Conservation (phyloP, 2,113 vertebrate species). For the Smithornis capensis region DNA sequence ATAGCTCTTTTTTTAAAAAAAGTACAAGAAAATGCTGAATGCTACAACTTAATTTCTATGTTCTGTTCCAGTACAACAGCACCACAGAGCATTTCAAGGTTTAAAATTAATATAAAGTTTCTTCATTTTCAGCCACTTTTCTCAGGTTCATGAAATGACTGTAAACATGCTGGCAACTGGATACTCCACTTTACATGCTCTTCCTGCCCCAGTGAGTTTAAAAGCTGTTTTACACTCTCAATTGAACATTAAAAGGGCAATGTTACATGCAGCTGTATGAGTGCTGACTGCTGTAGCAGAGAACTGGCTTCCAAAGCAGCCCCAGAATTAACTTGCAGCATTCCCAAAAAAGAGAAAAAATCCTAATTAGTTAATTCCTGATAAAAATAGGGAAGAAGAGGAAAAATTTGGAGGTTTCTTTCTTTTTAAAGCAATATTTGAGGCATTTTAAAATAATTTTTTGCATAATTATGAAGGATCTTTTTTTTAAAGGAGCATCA, state of each 20-base stretch:
- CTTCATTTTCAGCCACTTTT: not conserved
- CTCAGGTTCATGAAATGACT: not conserved
- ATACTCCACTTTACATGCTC: not conserved
- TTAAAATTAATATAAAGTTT: not conserved
- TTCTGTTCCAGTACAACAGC: not conserved
- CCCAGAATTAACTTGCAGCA: not conserved
- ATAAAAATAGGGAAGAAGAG: not conserved
- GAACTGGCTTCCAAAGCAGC: not conserved
- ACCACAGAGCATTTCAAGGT: not conserved
- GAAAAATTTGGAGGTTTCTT: not conserved
- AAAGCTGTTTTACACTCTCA: conserved; percentile 31
- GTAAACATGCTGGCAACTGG: not conserved
- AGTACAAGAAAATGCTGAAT: not conserved
- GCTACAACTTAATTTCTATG: not conserved
- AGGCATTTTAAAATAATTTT: not conserved
- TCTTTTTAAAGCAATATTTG: not conserved
- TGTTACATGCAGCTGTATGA: not conserved
- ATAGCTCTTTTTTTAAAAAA: not conserved
- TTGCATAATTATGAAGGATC: not conserved
- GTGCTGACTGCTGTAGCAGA: not conserved
- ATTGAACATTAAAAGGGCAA: not conserved
- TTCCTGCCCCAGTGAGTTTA: not conserved
- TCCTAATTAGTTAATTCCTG: not conserved
- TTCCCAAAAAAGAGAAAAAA: not conserved
- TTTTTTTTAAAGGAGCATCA: not conserved